A percentile compares a stretch with the other conserved stretches of the same genome.
Conservation (phyloP, 92 coral and sea anemone species). For the Galaxea fascicularis region DNA sequence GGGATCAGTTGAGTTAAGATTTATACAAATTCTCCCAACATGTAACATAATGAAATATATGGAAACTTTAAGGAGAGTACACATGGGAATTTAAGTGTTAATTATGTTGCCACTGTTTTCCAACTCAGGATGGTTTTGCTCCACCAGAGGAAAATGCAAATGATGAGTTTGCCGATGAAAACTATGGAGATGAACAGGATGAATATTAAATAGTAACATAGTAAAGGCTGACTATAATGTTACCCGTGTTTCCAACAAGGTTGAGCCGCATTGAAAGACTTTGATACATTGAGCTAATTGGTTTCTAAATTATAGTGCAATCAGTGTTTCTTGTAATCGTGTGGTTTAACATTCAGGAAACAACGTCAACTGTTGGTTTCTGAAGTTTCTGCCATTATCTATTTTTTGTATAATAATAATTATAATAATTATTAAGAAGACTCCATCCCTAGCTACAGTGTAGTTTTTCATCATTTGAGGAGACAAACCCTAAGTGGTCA, state of each 20-base stretch:
- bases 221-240: not conserved
- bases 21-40: too few species aligned
- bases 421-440: not conserved
- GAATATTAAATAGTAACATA: constrained; percentile 67
- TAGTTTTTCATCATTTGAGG: not conserved
- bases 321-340: not conserved
- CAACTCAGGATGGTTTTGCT: constrained; percentile 90
- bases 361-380: not conserved
- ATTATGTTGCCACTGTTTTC: not conserved
- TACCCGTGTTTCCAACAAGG: constrained; percentile 7
- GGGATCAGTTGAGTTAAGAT: too few species aligned
- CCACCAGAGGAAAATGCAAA: constrained; percentile 78
- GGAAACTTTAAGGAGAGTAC: too few species aligned
- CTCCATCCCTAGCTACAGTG: not conserved
- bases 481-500: not conserved
- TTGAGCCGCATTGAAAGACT: not conserved
- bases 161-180: constrained; percentile 63
- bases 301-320: not conserved
- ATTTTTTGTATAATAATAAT: constrained; percentile 21
- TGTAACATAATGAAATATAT: too few species aligned
- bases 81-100: too few species aligned
- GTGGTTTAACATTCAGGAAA: constrained; percentile 1
- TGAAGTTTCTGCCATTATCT: not conserved
- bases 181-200: constrained; percentile 82
- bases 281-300: constrained; percentile 8